phyloP scores from a whole-genome alignment of 1,140 invertebrate genomes.

The Nasonia vitripennis region DNA sequence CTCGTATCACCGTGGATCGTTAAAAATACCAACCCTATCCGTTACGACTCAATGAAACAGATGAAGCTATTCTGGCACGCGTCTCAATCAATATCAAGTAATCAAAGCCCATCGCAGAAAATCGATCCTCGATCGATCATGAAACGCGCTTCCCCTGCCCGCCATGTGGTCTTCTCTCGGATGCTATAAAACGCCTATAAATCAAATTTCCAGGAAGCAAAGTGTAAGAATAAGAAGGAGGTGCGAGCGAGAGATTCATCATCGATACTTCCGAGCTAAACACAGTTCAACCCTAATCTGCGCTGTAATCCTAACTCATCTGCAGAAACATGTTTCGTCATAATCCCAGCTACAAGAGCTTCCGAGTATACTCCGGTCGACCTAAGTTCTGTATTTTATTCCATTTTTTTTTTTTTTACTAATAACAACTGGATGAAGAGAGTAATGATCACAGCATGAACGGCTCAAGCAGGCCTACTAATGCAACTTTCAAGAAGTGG shows the following conservation, averaged over 20 bases:
- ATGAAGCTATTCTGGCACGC: neutral
- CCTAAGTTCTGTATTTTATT: too few relatives aligned
- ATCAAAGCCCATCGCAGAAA: neutral
- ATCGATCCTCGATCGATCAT: constrained; percentile 15
- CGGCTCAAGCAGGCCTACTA: too few relatives aligned
- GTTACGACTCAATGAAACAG: neutral
- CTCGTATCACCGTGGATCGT: too few relatives aligned
- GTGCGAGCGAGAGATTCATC: neutral
- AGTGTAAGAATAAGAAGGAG: neutral
- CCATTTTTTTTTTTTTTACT: too few relatives aligned
- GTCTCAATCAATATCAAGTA: constrained; percentile 4
- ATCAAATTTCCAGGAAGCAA: constrained; percentile 17
- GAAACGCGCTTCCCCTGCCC: neutral
- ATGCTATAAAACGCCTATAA: neutral
- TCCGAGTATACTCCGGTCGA: constrained; percentile 21
- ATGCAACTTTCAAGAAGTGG: too few relatives aligned
- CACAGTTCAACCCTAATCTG: neutral
- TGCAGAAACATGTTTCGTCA: constrained; percentile 38
- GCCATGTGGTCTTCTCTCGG: neutral
- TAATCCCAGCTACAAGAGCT: constrained; percentile 54
- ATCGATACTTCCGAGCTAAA: constrained; percentile 21
- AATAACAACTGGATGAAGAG: too few relatives aligned
- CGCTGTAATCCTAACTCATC: constrained; percentile 37
- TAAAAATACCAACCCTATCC: too few relatives aligned
- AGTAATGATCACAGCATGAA: too few relatives aligned